Evolutionary conservation across 2,888 invertebrate species (phyloP), one percentile per base, ranked within the genome.

Genomic region (Phragmatobia fuliginosa): DNA sequence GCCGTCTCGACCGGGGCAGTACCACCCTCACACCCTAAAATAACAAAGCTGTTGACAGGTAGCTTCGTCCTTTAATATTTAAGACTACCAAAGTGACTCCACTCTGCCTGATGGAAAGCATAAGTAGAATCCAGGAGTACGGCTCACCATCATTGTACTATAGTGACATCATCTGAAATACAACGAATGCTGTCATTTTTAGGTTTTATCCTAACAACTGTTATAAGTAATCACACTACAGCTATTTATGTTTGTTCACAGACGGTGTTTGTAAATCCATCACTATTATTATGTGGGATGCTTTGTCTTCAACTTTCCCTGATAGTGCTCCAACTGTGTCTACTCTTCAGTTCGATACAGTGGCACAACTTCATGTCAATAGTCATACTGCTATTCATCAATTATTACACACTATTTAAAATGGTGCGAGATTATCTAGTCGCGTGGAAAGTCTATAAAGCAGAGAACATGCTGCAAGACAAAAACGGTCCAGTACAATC

Each of bases 311-410:
- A 98, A 83, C 90, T 97, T 3, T 91, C 96, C 1, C 92, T 98
- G 36, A 96, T 99, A 62, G 89, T 97, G 0, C 95, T 97, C 62
- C 98, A 99, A 91, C 95, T 99, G 71, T 96, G 97, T 67, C 95
- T 98, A 45, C 93, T 99, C 18, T 96, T 98, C 81, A 96, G 97
- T 77, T 97, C 97, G 25, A 96, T 97, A 56, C 97, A 98, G 82
- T 99, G 99, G 99, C 98, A 99, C 93, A 97, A 98, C 88, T 97
- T 99, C 73, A 90, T 99, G 62, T 98, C 99, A 3, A 96, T 99
- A 83, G 97, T 98, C 8, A 96, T 99, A 72, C 95, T 99, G 62
- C 96, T 99, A 49, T 97, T 99, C 87, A 98, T 98, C 76, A 99
- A 99, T 91, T 99, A 99, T 92, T 97, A 98, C 86, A 97, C 98